Evolutionary conservation across 2,888 invertebrate species (phyloP).

Genomic region (Idaea biselata): DNA sequence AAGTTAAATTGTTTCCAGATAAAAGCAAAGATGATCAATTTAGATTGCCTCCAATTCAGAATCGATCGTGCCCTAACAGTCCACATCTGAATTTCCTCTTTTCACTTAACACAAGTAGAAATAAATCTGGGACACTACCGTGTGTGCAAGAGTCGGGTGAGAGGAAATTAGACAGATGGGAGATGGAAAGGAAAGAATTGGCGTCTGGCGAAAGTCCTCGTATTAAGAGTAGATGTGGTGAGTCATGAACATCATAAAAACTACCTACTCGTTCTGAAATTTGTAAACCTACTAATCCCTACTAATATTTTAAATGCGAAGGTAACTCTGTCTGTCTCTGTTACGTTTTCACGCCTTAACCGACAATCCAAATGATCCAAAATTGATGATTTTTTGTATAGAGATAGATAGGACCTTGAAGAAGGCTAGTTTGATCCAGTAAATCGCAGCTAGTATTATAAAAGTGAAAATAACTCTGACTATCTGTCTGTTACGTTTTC

Average conservation of each 20-base stretch:
- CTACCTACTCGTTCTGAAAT: too few species aligned
- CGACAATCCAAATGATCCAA: too few species aligned
- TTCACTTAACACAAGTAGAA: slow-evolving; percentile 34
- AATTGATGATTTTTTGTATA: too few species aligned
- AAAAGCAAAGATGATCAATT: slow-evolving; percentile 35
- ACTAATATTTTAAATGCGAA: too few species aligned
- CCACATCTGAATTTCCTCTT: slow-evolving; percentile 55
- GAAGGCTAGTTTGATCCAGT: too few species aligned
- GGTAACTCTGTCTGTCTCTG: too few species aligned
- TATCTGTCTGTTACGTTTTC: too few species aligned
- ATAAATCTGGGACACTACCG: slow-evolving; percentile 35
- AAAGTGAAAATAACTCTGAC: too few species aligned
- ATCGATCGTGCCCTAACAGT: slow-evolving; percentile 41
- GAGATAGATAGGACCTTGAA: too few species aligned
- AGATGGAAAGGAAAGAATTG: slow-evolving; percentile 45
- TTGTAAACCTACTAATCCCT: too few species aligned
- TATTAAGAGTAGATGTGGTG: slow-evolving; percentile 50
- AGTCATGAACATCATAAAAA: slow-evolving; percentile 18
- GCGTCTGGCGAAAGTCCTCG: slow-evolving; percentile 60
- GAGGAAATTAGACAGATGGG: slow-evolving; percentile 47
- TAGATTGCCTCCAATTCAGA: slow-evolving; percentile 64
- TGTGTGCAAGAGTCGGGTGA: slow-evolving; percentile 36
- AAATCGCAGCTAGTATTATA: too few species aligned
- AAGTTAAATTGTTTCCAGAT: slow-evolving; percentile 45
- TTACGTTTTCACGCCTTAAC: too few species aligned